These are phyloP conservation scores for Etia nguti DNA, from an alignment of 2,113 vertebrate genomes.

Conservation along the genomic window DNA sequence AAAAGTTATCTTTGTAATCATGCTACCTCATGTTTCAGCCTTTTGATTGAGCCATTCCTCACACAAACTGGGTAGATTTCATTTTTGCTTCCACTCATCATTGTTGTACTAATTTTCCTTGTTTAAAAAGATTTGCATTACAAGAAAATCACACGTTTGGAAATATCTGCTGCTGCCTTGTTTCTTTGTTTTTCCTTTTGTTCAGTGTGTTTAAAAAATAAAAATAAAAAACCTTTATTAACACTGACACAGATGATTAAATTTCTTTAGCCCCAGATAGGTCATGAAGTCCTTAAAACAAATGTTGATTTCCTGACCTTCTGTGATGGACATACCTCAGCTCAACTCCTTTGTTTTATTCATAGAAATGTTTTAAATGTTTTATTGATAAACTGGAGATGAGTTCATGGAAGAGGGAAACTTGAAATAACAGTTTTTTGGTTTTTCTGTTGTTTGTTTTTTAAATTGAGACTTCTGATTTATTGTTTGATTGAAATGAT, in stretches of 20 bases:
- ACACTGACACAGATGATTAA: not conserved
- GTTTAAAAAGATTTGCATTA: not conserved
- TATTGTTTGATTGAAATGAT: not conserved
- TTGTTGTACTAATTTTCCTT: not conserved
- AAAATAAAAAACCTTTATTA: not conserved
- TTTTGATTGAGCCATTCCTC: not conserved
- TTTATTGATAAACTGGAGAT: not conserved
- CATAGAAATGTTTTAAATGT: not conserved
- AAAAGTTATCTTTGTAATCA: not conserved
- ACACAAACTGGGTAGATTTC: not conserved
- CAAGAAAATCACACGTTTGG: not conserved
- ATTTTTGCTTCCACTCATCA: not conserved
- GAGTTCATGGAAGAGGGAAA: not conserved
- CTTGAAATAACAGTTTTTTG: not conserved
- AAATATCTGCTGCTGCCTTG: not conserved
- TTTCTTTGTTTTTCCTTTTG: not conserved
- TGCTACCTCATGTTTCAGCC: slow-evolving; percentile 31
- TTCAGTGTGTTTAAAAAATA: not conserved
- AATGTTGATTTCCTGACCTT: not conserved
- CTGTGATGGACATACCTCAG: not conserved
- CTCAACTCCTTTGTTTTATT: not conserved
- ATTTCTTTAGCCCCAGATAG: not conserved
- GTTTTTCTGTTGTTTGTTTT: not conserved
- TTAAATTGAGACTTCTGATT: not conserved
- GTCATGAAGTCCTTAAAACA: not conserved